Evolutionary conservation across 2,797 vertebrate species (phyloP), one percentile per base, ranked within the genome.

Genomic region (Epinephelus malabaricus): DNA sequence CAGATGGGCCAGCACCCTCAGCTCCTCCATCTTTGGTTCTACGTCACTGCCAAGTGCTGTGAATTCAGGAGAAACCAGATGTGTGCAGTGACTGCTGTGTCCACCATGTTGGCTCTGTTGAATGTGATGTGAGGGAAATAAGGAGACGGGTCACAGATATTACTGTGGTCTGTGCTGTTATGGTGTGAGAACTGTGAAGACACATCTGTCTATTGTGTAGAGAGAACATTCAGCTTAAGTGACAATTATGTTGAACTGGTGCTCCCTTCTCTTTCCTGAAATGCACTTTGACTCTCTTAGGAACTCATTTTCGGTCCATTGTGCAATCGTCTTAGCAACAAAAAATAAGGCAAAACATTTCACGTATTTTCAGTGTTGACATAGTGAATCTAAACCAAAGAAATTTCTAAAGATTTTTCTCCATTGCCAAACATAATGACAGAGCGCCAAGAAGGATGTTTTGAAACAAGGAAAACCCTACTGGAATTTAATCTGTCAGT

Each of bases 1-100:
- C 89, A 93, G 88, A 91, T 89, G 89, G 83, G 74, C 34, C 81
- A 8, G 84, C 86, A 71, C 81, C 79, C 60, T 69, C 59, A 12
- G 69, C 87, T 72, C 81, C 78, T 85, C 91, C 84, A 76, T 84
- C 72, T 86, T 84, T 83, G 70, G 50, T 78, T 79, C 84, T 60
- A 86, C 76, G 84, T 87, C 89, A 75, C 3, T 54, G 75, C 85
- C 49, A 34, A 75, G 50, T 23, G 64, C 78, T 81, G 79, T 49
- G 69, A 72, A 51, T 66, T 73, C 51, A 54, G 86, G 70, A 56
- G 76, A 86, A 90, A 86, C 56, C 88, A 90, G 84, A 90, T 90
- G 87, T 86, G 72, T 0, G 53, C 76, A 19, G 43, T 14, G 67
- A 27, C 61, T 70, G 61, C 68, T 55, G 65, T 18, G 76, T 83